Base-by-base conservation (phyloP, 2,797 vertebrate species). In the Pelodytes ibericus region DNA sequence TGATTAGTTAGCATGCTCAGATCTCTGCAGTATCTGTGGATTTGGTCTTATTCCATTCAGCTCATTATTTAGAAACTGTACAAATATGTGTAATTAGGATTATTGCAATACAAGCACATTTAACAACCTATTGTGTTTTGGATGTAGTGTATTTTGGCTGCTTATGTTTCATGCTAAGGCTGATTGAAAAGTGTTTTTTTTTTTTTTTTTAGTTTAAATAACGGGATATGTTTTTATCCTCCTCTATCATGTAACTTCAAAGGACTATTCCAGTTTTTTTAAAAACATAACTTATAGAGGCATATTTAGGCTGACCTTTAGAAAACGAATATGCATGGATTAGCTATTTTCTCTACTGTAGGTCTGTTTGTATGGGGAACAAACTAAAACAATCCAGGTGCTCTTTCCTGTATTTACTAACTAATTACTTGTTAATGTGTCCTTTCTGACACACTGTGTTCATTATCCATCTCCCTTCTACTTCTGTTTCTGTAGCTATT, bases 71-170 rank as follows among this genome's bases (percentile, higher is more conserved):
- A 47, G 15, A 22, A 51, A 61, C 58, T 53, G 33, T 47, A 29
- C 39, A 67, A 47, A 59, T 36, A 15, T 56, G 8, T 39, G 30
- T 75, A 75, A 75, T 75, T 75, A 29, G 60, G 61, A 69, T 61
- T 51, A 29, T 41, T 36, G 7, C 65, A 26, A 51, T 27, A 68
- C 41, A 70, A 60, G 24, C 30, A 30, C 58, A n/a, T 41, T 16
- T 31, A n/a, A 29, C 65, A 62, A 27, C 29, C 36, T 47, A 22
- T 68, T 2, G 56, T 11, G 11, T 53, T 8, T 36, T 61, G 57
- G 31, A 75, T 44, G 25, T 51, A n/a, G n/a, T n/a, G n/a, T n/a
- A n/a, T n/a, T n/a, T n/a, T n/a, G 41, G 16, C 22, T 22, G 41
- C 4, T 30, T 66, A 31, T 74, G 1, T 36, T 36, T 11, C 11